Conservation (phyloP, 2,113 vertebrate genomes). For the Lathamus discolor region DNA sequence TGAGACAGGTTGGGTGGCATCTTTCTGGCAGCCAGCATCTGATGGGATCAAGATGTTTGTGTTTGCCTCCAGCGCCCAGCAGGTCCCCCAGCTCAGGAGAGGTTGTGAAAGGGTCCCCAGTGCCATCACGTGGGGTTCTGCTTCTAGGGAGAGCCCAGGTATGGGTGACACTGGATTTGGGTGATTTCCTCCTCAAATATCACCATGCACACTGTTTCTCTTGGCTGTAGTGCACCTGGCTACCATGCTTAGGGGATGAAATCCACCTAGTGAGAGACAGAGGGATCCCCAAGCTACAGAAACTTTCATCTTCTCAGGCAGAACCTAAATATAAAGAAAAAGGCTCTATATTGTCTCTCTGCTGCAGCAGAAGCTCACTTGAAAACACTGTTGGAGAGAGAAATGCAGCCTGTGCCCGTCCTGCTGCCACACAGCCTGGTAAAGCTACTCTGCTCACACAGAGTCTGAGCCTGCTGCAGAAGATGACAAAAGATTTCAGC, state of each 20-base stretch:
- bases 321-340: background rate
- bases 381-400: background rate
- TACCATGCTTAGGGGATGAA: background rate
- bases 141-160: background rate
- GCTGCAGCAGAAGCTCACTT: background rate
- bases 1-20: fast-evolving
- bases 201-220: background rate
- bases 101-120: background rate
- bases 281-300: background rate
- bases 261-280: background rate
- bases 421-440: background rate
- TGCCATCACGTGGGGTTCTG: fast-evolving
- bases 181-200: background rate
- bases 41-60: fast-evolving
- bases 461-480: background rate
- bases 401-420: background rate
- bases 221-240: background rate
- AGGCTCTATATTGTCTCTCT: background rate
- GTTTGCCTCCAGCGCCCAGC: fast-evolving
- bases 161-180: background rate
- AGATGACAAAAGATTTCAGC: background rate
- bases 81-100: background rate
- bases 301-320: background rate
- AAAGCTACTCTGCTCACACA: fast-evolving
- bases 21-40: background rate